Evolutionary conservation across 1,140 invertebrate genomes (phyloP), one percentile per base, ranked within the genome.

Genomic region (Lutraria rhynchaena): DNA sequence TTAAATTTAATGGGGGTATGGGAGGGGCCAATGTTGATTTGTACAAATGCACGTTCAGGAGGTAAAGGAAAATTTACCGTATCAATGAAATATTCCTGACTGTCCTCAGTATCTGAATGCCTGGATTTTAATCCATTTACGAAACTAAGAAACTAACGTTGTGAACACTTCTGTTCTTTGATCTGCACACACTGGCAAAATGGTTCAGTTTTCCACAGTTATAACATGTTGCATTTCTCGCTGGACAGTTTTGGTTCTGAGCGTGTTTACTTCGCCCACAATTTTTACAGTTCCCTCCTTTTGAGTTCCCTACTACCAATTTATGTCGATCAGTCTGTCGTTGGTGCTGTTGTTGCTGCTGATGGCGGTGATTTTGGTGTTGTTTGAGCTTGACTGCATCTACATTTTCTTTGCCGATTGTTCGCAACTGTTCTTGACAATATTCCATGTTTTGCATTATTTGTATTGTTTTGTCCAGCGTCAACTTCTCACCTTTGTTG

Each of bases 401-500:
- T 17, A 53, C 51, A 53, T 53, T 53, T 53, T 53, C 51, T 53
- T 53, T 53, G 17, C 51, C 51, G 4, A 53, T 53, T 53, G 51
- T 53, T n/a, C 51, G 51, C 24, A 53, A 53, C 24, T 53, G 51
- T n/a, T 53, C 51, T 17, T 53, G 51, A n/a, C 51, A 53, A 22
- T 53, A 53, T 17, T 53, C 51, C 51, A 53, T 53, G 19, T 53
- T 53, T 53, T 53, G 51, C 51, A 53, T 53, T 5, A 7, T 53
- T 5, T 53, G 51, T 5, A 53, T 53, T 53, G 58, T 60, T 60
- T 60, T 60, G 27, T 60, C 58, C 7, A 60, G 58, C 27, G 58
- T 60, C 27, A 60, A 60, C 24, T 60, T 35, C 5, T 29, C 24
- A 27, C 58, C 58, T 9, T 3, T 27, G 31, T 60, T 60, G 19